These are phyloP conservation scores for Chaenodraco wilsoni DNA, from an alignment of 2,797 vertebrate species.

Conservation along the genomic window DNA sequence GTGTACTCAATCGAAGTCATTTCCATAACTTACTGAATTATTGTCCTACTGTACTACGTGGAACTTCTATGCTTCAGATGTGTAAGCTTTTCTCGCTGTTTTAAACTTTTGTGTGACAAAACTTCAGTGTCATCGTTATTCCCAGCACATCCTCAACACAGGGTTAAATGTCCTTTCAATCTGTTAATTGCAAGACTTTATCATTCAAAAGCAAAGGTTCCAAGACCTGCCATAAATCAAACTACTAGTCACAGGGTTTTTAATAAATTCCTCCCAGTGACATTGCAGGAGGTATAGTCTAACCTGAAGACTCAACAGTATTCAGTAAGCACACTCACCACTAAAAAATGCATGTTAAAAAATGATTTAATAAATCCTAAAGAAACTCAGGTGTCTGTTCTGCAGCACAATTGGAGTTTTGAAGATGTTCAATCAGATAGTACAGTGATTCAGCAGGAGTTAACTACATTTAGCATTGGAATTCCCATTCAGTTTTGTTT, in stretches of 20 bases:
- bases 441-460: conserved; percentile 13
- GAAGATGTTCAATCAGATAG: conserved; percentile 5
- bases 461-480: conserved; percentile 6
- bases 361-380: conserved; percentile 12
- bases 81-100: conserved; percentile 26
- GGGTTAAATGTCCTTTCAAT: conserved; percentile 70
- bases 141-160: conserved; percentile 34
- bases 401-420: not conserved
- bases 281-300: conserved; percentile 54
- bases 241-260: conserved; percentile 25
- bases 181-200: conserved; percentile 74
- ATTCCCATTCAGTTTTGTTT: not conserved
- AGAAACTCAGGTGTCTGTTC: conserved; percentile 14
- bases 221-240: conserved; percentile 71
- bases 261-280: conserved; percentile 72
- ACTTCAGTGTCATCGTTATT: conserved; percentile 49
- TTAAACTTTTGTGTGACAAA: conserved; percentile 38
- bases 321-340: conserved; percentile 6
- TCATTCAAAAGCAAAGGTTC: conserved; percentile 60
- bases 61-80: conserved; percentile 38
- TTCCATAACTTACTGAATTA: conserved; percentile 75
- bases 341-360: conserved; percentile 3
- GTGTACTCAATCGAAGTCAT: conserved; percentile 73
- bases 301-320: conserved; percentile 19
- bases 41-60: conserved; percentile 51